Conservation (phyloP, 2,797 vertebrate species). For the Aeoliscus strigatus region DNA sequence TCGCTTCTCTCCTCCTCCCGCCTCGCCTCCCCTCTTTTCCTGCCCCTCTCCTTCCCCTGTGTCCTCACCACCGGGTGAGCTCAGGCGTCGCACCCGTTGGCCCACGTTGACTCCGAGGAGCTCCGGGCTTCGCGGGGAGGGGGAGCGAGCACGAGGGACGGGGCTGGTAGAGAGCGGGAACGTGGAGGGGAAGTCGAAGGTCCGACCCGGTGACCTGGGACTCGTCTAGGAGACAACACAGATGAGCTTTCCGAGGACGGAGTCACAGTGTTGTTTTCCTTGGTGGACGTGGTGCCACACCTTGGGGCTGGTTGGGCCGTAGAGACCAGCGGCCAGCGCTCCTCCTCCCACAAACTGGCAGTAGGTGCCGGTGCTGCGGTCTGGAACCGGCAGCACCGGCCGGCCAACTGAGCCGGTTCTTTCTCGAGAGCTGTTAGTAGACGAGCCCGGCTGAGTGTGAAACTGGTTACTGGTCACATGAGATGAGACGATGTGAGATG, state of each 20-base stretch:
- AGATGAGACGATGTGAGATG: too few relatives aligned
- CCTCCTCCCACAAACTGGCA: conserved; percentile 63
- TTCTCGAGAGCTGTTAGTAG: conserved; percentile 57
- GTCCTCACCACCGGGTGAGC: conserved; percentile 70
- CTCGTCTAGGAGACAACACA: conserved; percentile 37
- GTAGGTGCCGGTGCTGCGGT: conserved; percentile 63
- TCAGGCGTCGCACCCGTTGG: conserved; percentile 69
- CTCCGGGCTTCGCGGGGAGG: conserved; percentile 64
- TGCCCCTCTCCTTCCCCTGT: conserved; percentile 47
- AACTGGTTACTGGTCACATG: conserved; percentile 61
- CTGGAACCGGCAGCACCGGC: conserved; percentile 71
- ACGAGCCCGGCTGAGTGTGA: conserved; percentile 56
- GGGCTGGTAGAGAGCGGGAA: conserved; percentile 52
- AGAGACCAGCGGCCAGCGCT: conserved; percentile 59
- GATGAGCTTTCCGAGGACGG: too few relatives aligned
- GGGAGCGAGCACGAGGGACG: conserved; percentile 64
- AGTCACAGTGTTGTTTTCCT: too few relatives aligned
- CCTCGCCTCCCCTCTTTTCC: conserved; percentile 60
- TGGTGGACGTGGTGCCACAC: too few relatives aligned
- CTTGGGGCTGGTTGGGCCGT: conserved; percentile 73
- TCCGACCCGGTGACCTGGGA: conserved; percentile 43
- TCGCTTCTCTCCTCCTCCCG: conserved; percentile 45
- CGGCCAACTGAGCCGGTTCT: conserved; percentile 55
- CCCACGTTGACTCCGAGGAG: conserved; percentile 76
- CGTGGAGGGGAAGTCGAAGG: conserved; percentile 55